Conservation (phyloP, 2,797 vertebrate genomes). For the Setipinna tenuifilis region DNA sequence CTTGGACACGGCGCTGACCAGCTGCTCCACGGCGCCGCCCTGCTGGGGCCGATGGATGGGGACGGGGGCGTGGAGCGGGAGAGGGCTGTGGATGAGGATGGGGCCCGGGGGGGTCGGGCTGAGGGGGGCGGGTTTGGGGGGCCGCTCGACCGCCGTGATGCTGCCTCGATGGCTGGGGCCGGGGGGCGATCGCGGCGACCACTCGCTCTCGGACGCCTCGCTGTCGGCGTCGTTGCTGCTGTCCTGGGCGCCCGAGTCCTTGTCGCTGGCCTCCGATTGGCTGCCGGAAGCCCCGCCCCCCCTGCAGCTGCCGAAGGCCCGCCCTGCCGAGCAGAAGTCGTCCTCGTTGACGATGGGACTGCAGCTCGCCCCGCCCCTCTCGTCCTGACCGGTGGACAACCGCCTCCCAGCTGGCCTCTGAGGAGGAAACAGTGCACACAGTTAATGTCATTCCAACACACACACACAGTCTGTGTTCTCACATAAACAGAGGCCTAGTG, state of each 20-base stretch:
- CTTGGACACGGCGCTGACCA: constrained; percentile 81
- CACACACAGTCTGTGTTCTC: neutral
- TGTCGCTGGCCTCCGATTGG: constrained; percentile 88
- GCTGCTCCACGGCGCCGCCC: constrained; percentile 70
- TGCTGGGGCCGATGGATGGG: constrained; percentile 57
- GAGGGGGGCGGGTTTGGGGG: constrained; percentile 1
- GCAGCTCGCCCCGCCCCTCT: constrained; percentile 70
- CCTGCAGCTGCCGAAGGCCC: constrained; percentile 60
- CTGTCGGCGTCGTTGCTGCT: constrained; percentile 95
- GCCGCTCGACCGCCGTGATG: constrained; percentile 36
- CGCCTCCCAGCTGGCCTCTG: constrained; percentile 77
- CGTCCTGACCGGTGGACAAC: constrained; percentile 74
- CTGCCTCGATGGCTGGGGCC: constrained; percentile 47
- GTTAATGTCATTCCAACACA: neutral
- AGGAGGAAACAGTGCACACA: neutral
- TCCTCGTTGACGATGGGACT: constrained; percentile 67
- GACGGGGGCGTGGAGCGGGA: constrained; percentile 38
- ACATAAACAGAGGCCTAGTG: too few species aligned
- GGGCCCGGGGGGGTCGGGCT: constrained; percentile 38
- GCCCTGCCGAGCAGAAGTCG: constrained; percentile 63
- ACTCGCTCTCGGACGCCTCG: constrained; percentile 92
- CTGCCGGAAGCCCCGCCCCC: constrained; percentile 71
- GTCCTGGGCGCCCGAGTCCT: constrained; percentile 83
- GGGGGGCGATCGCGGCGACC: constrained; percentile 63
- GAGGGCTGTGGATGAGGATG: constrained; percentile 44